phyloP scores from a whole-genome alignment of 2,888 invertebrate species.

The Cephus pulcher region DNA sequence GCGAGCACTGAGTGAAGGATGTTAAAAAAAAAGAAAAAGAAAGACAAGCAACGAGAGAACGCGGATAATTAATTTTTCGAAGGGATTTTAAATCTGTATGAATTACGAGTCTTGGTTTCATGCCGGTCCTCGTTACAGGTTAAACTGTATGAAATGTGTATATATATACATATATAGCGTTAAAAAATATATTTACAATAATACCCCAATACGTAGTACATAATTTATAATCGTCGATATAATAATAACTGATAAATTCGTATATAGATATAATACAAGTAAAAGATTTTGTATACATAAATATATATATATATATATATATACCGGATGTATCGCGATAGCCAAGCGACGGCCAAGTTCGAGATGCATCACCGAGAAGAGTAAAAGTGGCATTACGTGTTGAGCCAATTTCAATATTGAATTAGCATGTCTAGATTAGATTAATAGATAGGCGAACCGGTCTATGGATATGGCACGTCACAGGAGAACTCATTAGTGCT shows the following conservation, averaged over 20 bases:
- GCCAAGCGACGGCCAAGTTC: neutral
- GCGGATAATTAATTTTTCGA: constrained; percentile 45
- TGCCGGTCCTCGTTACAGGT: no score
- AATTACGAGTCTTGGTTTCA: no score
- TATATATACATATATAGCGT: no score
- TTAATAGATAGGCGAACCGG: neutral
- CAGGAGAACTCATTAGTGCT: neutral
- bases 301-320: neutral
- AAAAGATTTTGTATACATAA: no score
- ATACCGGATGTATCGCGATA: neutral
- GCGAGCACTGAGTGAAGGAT: no score
- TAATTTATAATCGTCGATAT: no score
- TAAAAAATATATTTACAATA: no score
- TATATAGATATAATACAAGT: no score
- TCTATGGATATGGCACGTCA: neutral
- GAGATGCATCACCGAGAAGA: neutral
- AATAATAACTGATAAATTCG: no score
- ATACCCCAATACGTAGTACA: no score
- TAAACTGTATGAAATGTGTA: no score
- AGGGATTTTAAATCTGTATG: neutral
- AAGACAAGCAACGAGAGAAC: constrained; percentile 9
- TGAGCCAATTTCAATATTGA: neutral
- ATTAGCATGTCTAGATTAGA: neutral
- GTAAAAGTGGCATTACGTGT: neutral
- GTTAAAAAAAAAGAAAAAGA: neutral